Evolutionary conservation across 2,797 vertebrate genomes (phyloP), one percentile per base, ranked within the genome.

Genomic region (Bucorvus abyssinicus): DNA sequence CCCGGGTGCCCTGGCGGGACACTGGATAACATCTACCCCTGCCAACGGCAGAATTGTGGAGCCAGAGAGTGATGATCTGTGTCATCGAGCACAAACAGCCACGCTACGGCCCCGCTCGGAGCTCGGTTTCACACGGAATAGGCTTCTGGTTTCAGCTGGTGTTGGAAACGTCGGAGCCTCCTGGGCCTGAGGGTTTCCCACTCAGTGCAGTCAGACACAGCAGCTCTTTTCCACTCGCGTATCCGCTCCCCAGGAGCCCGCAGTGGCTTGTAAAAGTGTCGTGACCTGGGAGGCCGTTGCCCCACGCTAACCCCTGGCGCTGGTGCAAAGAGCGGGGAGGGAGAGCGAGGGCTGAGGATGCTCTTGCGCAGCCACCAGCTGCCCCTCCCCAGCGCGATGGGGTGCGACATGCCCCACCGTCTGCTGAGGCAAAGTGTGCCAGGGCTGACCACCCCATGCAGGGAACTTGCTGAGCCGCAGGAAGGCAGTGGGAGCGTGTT

Each of bases 41-140:
- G 29, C 24, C 16, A 16, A 24, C 40, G 55, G 36, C 26, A 24
- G 44, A 38, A 26, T 1, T 8, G 14, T 10, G 32, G 42, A 24
- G 4, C 32, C 7, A 13, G 55, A 45, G 18, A n/a, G 64, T 0
- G 24, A 27, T 27, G 11, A 4, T 15, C 24, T 9, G 8, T 3
- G 52, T 32, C 45, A n/a, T 1, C 0, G 2, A 12, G 45, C 4
- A 26, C 29, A 13, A 47, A 40, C 3, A 40, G n/a, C 32, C 61
- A 3, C 8, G 0, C 13, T 1, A 13, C 1, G 38, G 29, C 44
- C 59, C 36, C 7, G 0, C 1, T 27, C 2, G 2, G 0, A 3
- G 6, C 55, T 40, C 4, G 0, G n/a, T 60, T 69, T 53, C 20
- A 11, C 10, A 0, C 0, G 2, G 30, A 17, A 19, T 6, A 5